These are phyloP conservation scores for Ormyrus rosae DNA, from an alignment of 2,888 invertebrate genomes.

Conservation along the genomic window DNA sequence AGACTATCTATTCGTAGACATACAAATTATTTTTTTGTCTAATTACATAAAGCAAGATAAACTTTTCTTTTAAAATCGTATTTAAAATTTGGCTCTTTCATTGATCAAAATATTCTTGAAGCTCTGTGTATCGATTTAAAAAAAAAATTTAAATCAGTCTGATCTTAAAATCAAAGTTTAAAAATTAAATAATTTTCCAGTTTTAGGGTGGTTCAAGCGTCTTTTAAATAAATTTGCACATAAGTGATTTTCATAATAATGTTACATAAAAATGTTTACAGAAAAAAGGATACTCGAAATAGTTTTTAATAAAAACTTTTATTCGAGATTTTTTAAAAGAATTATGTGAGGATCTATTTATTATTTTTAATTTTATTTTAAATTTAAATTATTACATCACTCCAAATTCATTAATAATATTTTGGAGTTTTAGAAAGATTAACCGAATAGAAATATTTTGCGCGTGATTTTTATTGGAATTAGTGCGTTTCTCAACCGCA, in stretches of 20 bases:
- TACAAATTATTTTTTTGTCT: no score
- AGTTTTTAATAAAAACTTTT: conserved; percentile 52
- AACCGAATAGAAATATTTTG: conserved; percentile 31
- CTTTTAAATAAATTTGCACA: conserved; percentile 41
- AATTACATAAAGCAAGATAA: no score
- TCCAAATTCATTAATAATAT: conserved; percentile 33
- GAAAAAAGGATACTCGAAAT: conserved; percentile 61
- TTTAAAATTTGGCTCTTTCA: conserved; percentile 29
- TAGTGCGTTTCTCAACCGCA: conserved; percentile 23
- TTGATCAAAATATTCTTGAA: conserved; percentile 22
- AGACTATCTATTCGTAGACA: no score
- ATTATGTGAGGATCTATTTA: conserved; percentile 40
- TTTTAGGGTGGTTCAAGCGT: conserved; percentile 43
- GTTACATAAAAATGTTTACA: conserved; percentile 34
- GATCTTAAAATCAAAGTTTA: conserved; percentile 40
- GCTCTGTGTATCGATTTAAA: conserved; percentile 12
- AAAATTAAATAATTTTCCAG: conserved; percentile 39
- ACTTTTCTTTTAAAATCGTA: conserved; percentile 6
- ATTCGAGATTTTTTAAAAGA: conserved; percentile 15
- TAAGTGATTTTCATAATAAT: conserved; percentile 29
- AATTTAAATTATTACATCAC: conserved; percentile 49
- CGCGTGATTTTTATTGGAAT: conserved; percentile 40
- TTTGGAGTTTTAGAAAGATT: conserved; percentile 34
- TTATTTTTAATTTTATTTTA: conserved; percentile 45
- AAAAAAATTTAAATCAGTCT: conserved; percentile 17